Evolutionary conservation across 2,113 vertebrate genomes (phyloP).

Genomic region (Scatophagus argus): DNA sequence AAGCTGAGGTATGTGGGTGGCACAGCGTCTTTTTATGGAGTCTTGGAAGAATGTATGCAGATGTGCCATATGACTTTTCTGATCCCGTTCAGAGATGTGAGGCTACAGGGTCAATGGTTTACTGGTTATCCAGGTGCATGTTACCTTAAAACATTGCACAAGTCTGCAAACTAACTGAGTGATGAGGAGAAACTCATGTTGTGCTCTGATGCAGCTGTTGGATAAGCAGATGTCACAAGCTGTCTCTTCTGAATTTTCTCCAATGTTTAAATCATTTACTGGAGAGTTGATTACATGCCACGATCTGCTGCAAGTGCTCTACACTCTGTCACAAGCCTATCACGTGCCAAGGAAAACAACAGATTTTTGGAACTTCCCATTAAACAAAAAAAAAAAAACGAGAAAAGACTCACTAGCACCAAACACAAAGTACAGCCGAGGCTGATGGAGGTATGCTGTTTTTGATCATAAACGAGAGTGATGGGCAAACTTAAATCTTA

Average conservation of each 20-base stretch:
- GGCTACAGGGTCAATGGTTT: neutral
- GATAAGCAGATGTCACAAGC: neutral
- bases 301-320: neutral
- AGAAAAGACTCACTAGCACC: no score
- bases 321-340: neutral
- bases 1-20: constrained; percentile 43
- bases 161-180: neutral
- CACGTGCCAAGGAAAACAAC: neutral
- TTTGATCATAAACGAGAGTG: no score
- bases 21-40: constrained; percentile 43
- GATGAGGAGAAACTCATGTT: neutral
- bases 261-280: constrained; percentile 32
- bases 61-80: constrained; percentile 23
- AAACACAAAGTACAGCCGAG: no score
- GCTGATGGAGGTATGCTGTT: no score
- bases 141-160: neutral
- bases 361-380: neutral
- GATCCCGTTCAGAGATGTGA: neutral
- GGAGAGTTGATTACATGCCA: neutral
- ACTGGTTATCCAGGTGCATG: neutral
- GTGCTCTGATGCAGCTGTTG: neutral
- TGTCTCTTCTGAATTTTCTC: constrained; percentile 5
- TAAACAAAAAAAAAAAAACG: no score
- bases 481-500: no score
- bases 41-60: constrained; percentile 35